phyloP scores from a whole-genome alignment of 2,888 invertebrate species.

The Eupithecia dodoneata region DNA sequence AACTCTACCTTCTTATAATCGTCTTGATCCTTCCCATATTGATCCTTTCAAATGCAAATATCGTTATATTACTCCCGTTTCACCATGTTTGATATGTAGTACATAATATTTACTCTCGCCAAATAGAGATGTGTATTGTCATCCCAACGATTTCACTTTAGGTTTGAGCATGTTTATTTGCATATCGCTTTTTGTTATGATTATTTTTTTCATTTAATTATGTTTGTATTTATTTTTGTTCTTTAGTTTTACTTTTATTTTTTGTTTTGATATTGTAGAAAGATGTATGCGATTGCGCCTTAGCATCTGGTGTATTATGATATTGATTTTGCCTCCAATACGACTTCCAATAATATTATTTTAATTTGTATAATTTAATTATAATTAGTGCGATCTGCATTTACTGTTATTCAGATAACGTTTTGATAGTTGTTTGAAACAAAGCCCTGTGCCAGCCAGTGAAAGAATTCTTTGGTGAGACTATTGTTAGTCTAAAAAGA shows the following conservation, averaged over 20 bases:
- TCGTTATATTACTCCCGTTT: slow-evolving; percentile 60
- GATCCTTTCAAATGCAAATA: slow-evolving; percentile 79
- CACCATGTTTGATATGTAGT: slow-evolving; percentile 53
- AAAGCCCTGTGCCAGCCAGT: slow-evolving; percentile 79
- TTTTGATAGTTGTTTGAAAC: slow-evolving; percentile 74
- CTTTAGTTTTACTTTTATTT: slow-evolving; percentile 73
- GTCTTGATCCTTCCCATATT: slow-evolving; percentile 64
- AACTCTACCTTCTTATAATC: slow-evolving; percentile 59
- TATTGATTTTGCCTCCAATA: slow-evolving; percentile 76
- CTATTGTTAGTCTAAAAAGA: slow-evolving; percentile 61
- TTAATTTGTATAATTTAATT: slow-evolving; percentile 82
- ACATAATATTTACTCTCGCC: slow-evolving; percentile 58
- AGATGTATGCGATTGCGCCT: slow-evolving; percentile 61
- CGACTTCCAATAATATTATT: slow-evolving; percentile 81
- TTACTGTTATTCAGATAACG: slow-evolving; percentile 80
- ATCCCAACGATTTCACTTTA: slow-evolving; percentile 44
- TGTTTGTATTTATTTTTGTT: slow-evolving; percentile 84
- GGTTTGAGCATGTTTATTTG: slow-evolving; percentile 71
- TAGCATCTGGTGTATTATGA: slow-evolving; percentile 61
- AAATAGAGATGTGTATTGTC: slow-evolving; percentile 45
- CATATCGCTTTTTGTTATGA: slow-evolving; percentile 74
- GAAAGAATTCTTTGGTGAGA: slow-evolving; percentile 68
- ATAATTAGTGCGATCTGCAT: slow-evolving; percentile 80
- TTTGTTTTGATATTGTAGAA: slow-evolving; percentile 69
- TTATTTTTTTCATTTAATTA: slow-evolving; percentile 63